These are phyloP conservation scores for Tonatia bakeri DNA, from an alignment of 2,113 vertebrate genomes.

Conservation along the genomic window DNA sequence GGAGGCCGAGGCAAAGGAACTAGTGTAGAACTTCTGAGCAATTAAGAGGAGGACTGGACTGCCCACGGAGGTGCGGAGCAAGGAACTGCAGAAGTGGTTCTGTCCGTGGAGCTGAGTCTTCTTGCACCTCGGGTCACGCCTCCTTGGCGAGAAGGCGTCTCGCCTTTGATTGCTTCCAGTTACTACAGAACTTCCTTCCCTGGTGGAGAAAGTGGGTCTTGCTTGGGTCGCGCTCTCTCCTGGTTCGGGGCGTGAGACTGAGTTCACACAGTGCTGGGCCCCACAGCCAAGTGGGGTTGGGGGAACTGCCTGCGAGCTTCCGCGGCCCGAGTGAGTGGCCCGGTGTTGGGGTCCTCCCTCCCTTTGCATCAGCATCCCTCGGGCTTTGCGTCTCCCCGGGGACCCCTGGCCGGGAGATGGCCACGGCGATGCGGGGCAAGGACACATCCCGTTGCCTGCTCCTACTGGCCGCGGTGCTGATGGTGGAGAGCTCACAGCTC, in stretches of 20 bases:
- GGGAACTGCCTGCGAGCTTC: slow-evolving; percentile 38
- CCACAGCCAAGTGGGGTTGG: slow-evolving; percentile 23
- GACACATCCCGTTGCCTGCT: slow-evolving; percentile 85
- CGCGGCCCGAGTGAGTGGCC: not conserved
- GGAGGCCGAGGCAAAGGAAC: not conserved
- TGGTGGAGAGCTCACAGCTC: slow-evolving; percentile 88
- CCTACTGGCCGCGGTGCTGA: slow-evolving; percentile 86
- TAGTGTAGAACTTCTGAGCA: not conserved
- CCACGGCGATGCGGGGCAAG: slow-evolving; percentile 84
- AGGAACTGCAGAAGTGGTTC: slow-evolving; percentile 18
- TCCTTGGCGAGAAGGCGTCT: slow-evolving; percentile 64
- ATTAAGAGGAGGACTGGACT: not conserved
- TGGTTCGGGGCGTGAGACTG: slow-evolving; percentile 28
- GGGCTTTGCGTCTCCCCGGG: not conserved
- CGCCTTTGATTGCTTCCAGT: slow-evolving; percentile 58
- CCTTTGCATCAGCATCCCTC: not conserved
- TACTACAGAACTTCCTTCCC: slow-evolving; percentile 67
- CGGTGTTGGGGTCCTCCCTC: not conserved
- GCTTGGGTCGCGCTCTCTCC: not conserved
- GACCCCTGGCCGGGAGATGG: slow-evolving; percentile 75
- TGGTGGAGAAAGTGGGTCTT: slow-evolving; percentile 54
- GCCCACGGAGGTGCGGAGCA: slow-evolving; percentile 49
- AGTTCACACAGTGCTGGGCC: not conserved
- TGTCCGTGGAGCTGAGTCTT: slow-evolving; percentile 55
- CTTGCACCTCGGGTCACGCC: slow-evolving; percentile 70